A percentile compares a stretch with the other conserved stretches of the same genome.
phyloP scores from a whole-genome alignment of 37 sponge, comb jelly and placozoan species.

The Diacarnus erythraeanus region DNA sequence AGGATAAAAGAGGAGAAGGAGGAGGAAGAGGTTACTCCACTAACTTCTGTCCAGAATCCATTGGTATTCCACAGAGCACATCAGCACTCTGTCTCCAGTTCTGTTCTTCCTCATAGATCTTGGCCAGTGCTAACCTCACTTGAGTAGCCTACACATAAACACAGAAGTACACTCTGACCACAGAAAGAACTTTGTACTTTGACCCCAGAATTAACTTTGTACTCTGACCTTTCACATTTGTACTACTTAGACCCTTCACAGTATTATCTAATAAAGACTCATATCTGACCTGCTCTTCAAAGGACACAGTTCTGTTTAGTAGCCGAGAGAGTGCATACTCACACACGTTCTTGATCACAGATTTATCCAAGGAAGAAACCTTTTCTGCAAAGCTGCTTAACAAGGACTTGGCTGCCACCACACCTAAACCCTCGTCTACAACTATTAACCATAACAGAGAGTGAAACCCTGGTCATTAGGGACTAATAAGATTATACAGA shows the following conservation, averaged over 20 bases:
- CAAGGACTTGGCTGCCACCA: constrained; percentile 60
- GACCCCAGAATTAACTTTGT: too few species aligned
- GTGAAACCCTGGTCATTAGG: too few species aligned
- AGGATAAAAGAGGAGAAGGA: too few species aligned
- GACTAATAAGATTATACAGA: too few species aligned
- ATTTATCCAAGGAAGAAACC: constrained; percentile 27
- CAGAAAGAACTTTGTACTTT: too few species aligned
- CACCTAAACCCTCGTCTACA: constrained; percentile 50
- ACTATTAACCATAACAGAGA: too few species aligned
- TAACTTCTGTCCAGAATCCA: constrained; percentile 89
- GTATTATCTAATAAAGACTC: not conserved
- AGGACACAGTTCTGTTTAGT: constrained; percentile 61
- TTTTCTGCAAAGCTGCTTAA: constrained; percentile 45
- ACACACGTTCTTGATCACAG: constrained; percentile 61
- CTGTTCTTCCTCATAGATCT: constrained; percentile 75
- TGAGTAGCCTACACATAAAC: constrained; percentile 45
- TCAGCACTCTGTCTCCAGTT: constrained; percentile 77
- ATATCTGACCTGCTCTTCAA: constrained; percentile 80
- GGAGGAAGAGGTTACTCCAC: too few species aligned
- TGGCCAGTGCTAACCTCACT: constrained; percentile 63
- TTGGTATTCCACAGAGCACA: constrained; percentile 73
- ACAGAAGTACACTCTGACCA: not conserved
- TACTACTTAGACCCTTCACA: not conserved
- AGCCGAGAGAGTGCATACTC: constrained; percentile 45
- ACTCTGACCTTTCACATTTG: too few species aligned